Base-by-base conservation (phyloP, 2,888 invertebrate species). In the Mylabris sibirica region DNA sequence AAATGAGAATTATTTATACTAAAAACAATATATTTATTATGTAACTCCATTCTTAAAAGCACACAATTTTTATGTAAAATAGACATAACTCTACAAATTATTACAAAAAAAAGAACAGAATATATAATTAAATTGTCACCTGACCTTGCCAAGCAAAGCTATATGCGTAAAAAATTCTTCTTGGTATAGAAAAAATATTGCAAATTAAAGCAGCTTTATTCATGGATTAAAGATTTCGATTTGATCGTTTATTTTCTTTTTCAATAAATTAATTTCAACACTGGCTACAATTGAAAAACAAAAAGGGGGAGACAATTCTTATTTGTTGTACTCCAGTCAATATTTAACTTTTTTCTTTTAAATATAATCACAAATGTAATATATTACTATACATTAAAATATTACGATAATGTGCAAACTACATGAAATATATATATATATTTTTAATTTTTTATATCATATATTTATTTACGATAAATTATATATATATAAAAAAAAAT, bases 11-110 rank as follows among this genome's bases (percentile, higher is more conserved):
- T 57, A 26, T 57, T 57, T 60, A 41, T 81, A 81, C 80, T 80
- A 81, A 81, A 81, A 81, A 81, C 80, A 81, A 81, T 81, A 81
- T 80, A 80, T 79, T 79, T 80, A 80, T 78, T 76, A 76, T 77
- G 74, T 79, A 81, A 82, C 80, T 81, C 79, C 79, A 81, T 80
- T 80, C 77, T 82, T 81, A 81, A 81, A 82, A 82, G 82, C 82
- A 81, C 81, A 82, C 81, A 82, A 79, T 78, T 78, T 77, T 75
- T 79, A 80, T 80, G 79, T 81, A 81, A 82, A 82, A 81, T 81
- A 81, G 78, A 80, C 76, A 75, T 78, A 80, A 78, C 76, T 80
- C 79, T 81, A 79, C 77, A 80, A 79, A 80, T 74, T 66, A 72
- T 77, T 78, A 81, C 78, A 79, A 77, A 79, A 79, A 69, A 73